phyloP scores from a whole-genome alignment of 1,140 invertebrate genomes.

The Zaprionus kolodkinae region DNA sequence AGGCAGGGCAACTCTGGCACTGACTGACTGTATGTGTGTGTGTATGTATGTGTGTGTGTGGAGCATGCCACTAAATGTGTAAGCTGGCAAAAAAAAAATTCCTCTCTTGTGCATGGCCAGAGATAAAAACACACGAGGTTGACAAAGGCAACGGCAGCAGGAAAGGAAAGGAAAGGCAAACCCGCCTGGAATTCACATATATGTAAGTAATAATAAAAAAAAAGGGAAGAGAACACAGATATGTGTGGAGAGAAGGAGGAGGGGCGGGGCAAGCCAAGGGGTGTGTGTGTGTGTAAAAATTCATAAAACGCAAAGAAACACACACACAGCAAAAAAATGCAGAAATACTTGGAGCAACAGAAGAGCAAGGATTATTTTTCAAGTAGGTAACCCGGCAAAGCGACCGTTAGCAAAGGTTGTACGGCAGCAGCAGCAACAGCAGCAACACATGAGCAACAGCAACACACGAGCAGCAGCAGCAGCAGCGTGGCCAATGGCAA shows the following conservation, averaged over 20 bases:
- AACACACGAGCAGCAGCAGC: background rate
- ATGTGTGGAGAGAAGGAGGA: background rate
- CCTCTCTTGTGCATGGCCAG: constrained; percentile 32
- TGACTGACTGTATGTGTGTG: constrained; percentile 11
- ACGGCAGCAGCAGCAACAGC: constrained; percentile 1
- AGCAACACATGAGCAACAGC: background rate
- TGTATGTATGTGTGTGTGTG: background rate
- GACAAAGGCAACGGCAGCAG: constrained; percentile 39
- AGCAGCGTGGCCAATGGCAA: background rate
- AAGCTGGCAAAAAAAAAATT: constrained; percentile 40
- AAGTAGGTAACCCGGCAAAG: constrained; percentile 24
- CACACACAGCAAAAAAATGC: constrained; percentile 46
- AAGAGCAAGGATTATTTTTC: constrained; percentile 34
- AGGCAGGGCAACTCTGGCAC: background rate
- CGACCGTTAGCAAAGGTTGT: constrained; percentile 19
- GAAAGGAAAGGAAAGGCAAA: constrained; percentile 19
- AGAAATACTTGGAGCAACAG: constrained; percentile 44
- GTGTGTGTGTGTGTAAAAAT: constrained; percentile 27
- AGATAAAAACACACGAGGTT: constrained; percentile 48
- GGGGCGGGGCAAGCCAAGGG: background rate
- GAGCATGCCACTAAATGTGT: constrained; percentile 28
- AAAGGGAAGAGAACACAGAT: constrained; percentile 14
- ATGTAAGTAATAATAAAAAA: constrained; percentile 35
- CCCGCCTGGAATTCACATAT: constrained; percentile 40
- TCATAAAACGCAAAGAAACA: constrained; percentile 49